phyloP scores from a whole-genome alignment of 2,113 vertebrate genomes.

The Gallinago paraguaiae region DNA sequence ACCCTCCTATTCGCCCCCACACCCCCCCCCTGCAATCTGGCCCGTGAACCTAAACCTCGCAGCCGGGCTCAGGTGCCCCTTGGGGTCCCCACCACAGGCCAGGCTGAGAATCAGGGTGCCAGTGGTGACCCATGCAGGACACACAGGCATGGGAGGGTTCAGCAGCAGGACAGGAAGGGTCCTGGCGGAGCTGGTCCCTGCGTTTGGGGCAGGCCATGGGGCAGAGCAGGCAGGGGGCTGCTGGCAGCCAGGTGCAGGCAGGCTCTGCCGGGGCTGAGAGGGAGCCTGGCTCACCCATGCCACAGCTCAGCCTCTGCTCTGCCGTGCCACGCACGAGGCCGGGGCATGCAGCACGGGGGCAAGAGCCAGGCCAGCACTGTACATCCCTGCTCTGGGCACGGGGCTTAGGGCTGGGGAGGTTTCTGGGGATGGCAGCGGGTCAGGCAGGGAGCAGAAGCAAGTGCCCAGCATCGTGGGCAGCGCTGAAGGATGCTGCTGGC shows the following conservation, averaged over 20 bases:
- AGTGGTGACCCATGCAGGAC: background rate
- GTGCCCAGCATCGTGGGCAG: background rate
- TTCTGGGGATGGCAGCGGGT: background rate
- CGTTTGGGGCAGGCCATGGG: background rate
- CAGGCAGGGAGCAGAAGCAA: background rate
- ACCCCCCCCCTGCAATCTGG: too few relatives aligned
- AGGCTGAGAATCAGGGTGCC: background rate
- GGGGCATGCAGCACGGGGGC: fast-evolving
- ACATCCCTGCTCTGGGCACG: background rate
- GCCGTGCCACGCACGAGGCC: background rate
- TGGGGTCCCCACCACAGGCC: background rate
- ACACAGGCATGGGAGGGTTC: fast-evolving
- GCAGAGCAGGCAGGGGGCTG: background rate
- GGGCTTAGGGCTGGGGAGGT: background rate
- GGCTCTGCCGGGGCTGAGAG: background rate
- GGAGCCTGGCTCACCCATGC: background rate
- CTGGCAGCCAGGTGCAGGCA: background rate
- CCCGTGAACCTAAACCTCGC: background rate
- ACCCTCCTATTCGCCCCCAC: background rate
- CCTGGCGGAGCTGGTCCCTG: background rate
- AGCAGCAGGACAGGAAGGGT: background rate
- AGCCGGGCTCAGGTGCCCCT: background rate
- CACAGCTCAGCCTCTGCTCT: background rate
- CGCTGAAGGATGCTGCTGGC: background rate
- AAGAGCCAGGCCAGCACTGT: background rate